These are phyloP conservation scores for Aphelinus certus DNA, from an alignment of 1,140 invertebrate species.

Conservation along the genomic window DNA sequence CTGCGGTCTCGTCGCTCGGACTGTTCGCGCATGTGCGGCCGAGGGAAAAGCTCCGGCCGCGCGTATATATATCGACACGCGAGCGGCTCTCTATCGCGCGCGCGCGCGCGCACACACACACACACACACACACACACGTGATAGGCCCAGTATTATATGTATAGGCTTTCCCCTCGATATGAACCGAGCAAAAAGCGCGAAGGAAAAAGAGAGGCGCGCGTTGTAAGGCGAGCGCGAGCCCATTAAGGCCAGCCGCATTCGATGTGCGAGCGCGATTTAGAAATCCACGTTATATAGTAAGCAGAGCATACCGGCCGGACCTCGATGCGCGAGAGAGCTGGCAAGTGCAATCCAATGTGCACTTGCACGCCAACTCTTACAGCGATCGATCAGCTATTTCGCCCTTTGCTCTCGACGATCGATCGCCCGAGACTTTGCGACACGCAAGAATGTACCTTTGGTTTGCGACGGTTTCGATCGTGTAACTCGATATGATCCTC, in stretches of 20 bases:
- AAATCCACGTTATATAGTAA: slow-evolving; percentile 47
- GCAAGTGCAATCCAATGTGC: slow-evolving; percentile 24
- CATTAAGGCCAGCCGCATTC: slow-evolving; percentile 45
- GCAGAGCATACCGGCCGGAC: slow-evolving; percentile 51
- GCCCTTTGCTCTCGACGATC: slow-evolving; percentile 1
- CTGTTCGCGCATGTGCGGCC: not conserved
- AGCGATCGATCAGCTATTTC: not conserved
- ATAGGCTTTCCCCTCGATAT: slow-evolving; percentile 13
- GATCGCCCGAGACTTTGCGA: not conserved
- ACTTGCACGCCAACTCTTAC: not conserved
- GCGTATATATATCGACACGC: not conserved
- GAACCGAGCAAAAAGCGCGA: not conserved
- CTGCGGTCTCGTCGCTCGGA: not conserved
- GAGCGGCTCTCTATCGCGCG: not conserved
- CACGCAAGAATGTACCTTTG: not conserved
- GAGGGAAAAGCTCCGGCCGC: not conserved
- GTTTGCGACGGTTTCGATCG: slow-evolving; percentile 12
- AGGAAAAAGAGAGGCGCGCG: not conserved
- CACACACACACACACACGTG: not conserved
- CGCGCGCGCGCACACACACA: not conserved
- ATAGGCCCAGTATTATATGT: no score
- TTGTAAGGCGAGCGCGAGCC: slow-evolving; percentile 32
- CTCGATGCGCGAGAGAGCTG: slow-evolving; percentile 38
- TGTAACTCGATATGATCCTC: slow-evolving; percentile 11
- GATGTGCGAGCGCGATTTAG: slow-evolving; percentile 50